Evolutionary conservation across 1,140 invertebrate species (phyloP), one percentile per base, ranked within the genome.

Genomic region (Lethrus apterus): DNA sequence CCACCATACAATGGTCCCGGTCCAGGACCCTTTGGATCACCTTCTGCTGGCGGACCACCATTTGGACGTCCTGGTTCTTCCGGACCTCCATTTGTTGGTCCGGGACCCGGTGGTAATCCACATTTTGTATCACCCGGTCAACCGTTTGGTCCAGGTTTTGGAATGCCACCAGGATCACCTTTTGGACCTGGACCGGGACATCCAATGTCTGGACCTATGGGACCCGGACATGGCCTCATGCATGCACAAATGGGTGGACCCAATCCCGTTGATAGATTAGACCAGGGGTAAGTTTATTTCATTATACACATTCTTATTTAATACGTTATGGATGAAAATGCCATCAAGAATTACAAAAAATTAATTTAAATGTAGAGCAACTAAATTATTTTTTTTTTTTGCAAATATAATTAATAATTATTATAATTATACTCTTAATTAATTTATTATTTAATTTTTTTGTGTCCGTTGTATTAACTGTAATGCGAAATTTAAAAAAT

Each of bases 31-130:
- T 61, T 81, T 48, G 80, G 81, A 0, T 83, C 80, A 1, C 80
- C 80, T 0, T 80, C 73, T 4, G 70, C 76, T 1, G 71, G 78
- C 20, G 79, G 77, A 0, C 72, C 74, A 4, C 75, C 76, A 30
- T 82, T 83, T 29, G 78, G 78, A 17, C 62, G 81, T 52, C 80
- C 80, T 2, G 77, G 77, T 14, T 83, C 80, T 1, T 82, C 80
- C 18, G 81, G 81, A 5, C 80, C 81, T 4, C 76, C 79, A 10
- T 83, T 82, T 45, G 76, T 75, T n/a, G 65, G 66, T 14, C 67
- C 67, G 29, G 76, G 75, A 29, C 72, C 73, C 4, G 74, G 72
- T 44, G 62, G 75, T 11, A 79, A 79, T 52, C 80, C 78, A 23
- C 80, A 83, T 54, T 83, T 81, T 47, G 68, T 76, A 1, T 78